Percentiles rank a stretch among this genome's conserved stretches.
Evolutionary conservation across 2,113 vertebrate genomes (phyloP).

Genomic region (Poicephalus gulielmi): DNA sequence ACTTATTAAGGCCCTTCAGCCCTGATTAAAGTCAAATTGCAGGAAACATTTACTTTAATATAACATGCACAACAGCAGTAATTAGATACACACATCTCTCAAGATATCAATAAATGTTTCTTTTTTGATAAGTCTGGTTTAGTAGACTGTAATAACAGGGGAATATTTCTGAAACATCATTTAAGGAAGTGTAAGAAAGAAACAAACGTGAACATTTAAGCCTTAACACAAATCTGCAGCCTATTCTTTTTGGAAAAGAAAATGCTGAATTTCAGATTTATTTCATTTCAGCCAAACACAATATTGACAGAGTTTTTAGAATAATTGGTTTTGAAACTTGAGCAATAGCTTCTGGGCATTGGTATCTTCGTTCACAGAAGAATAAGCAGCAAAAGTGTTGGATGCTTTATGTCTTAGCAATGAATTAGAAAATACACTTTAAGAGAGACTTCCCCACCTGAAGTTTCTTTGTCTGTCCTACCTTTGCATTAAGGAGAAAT

Average conservation of each 20-base stretch:
- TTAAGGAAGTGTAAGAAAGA: conserved; percentile 64
- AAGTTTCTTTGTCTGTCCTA: neutral
- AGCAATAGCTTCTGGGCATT: neutral
- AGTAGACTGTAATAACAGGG: conserved; percentile 63
- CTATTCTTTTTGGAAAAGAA: conserved; percentile 45
- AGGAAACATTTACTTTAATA: conserved; percentile 47
- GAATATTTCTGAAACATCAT: conserved; percentile 57
- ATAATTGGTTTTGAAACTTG: neutral
- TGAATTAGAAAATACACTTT: neutral
- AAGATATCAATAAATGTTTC: conserved; percentile 75
- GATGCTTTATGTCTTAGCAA: neutral
- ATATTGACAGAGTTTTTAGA: neutral
- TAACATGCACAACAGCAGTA: conserved; percentile 63
- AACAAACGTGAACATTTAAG: conserved; percentile 70
- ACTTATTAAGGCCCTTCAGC: conserved; percentile 40
- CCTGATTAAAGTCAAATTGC: conserved; percentile 50
- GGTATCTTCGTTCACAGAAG: neutral
- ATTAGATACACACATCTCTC: conserved; percentile 66
- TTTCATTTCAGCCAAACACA: conserved; percentile 31
- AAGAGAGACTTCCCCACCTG: neutral
- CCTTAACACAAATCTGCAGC: conserved; percentile 66
- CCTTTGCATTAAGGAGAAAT: neutral
- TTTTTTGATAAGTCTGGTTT: conserved; percentile 72
- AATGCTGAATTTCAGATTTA: conserved; percentile 53
- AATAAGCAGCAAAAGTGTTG: neutral